Percentiles rank a stretch among this genome's conserved stretches.
Evolutionary conservation across 2,797 vertebrate species (phyloP).

Genomic region (Simalia tracyae): DNA sequence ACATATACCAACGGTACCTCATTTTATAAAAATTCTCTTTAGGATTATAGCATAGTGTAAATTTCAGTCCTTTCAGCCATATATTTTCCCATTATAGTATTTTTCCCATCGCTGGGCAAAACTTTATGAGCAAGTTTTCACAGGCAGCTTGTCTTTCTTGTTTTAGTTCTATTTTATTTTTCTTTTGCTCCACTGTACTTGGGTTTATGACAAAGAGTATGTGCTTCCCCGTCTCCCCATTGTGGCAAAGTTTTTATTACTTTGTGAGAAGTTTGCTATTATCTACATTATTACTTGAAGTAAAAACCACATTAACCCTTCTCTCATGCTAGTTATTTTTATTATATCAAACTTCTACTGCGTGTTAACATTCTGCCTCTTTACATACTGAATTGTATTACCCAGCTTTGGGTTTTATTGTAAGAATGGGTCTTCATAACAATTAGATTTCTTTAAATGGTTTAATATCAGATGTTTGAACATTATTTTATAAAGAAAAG

Average conservation of each 20-base stretch:
- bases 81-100: too few relatives aligned
- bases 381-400: background rate
- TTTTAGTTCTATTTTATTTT: background rate
- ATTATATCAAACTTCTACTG: background rate
- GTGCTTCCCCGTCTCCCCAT: too few relatives aligned
- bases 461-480: background rate
- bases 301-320: background rate
- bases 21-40: too few relatives aligned
- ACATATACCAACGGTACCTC: too few relatives aligned
- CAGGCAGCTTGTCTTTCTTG: background rate
- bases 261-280: background rate
- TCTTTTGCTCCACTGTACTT: background rate
- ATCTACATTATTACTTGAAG: background rate
- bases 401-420: background rate
- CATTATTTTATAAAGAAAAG: background rate
- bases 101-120: background rate
- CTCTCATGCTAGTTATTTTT: background rate
- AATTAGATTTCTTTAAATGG: too few relatives aligned
- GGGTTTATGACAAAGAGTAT: background rate
- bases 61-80: too few relatives aligned
- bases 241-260: background rate
- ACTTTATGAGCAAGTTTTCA: background rate
- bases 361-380: background rate
- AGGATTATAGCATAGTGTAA: too few relatives aligned
- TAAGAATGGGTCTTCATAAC: background rate